Evolutionary conservation across 2,888 invertebrate genomes (phyloP), one percentile per base, ranked within the genome.

Genomic region (Hirtodrosophila alboralis): DNA sequence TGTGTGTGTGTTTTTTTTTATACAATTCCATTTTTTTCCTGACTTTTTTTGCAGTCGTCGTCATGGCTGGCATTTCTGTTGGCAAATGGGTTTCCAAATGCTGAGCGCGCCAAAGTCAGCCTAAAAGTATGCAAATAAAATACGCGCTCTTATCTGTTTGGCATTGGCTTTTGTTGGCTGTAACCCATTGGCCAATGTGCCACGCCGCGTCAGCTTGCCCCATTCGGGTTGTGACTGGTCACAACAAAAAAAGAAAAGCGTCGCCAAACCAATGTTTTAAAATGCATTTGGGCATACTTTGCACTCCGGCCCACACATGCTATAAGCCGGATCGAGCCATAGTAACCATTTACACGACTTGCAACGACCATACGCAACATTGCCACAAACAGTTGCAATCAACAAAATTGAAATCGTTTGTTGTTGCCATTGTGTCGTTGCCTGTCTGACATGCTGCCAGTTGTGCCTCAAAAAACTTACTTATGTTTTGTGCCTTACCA

Each of bases 111-210:
- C 67, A 72, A 68, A 79, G 61, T 79, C 80, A 63, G 81, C 84
- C 81, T 83, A 81, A 84, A 83, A 83, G 81, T 81, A 83, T 83
- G 81, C 84, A 84, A 81, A 84, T 78, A 83, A 80, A 81, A 81
- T 80, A 75, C 80, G 76, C 80, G 79, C 76, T 71, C 76, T 83
- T 80, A 83, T 80, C 79, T 83, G 84, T 76, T 83, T 83, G 79
- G 80, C 79, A 74, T 83, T 71, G 79, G 79, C 79, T 79, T 79
- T 68, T 79, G 84, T 68, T 67, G 70, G 59, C 59, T 51, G 37
- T 40, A 40, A 36, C 40, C 52, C 73, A 54, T 44, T 53, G 69
- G 43, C 49, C 58, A 51, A 45, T 10, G 27, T 27, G 40, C 44
- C 21, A 31, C 49, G 36, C 33, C 16, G 14, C 47, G 34, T 36